These are phyloP conservation scores for Polyodon spathula DNA, from an alignment of 2,113 vertebrate species.

Conservation along the genomic window DNA sequence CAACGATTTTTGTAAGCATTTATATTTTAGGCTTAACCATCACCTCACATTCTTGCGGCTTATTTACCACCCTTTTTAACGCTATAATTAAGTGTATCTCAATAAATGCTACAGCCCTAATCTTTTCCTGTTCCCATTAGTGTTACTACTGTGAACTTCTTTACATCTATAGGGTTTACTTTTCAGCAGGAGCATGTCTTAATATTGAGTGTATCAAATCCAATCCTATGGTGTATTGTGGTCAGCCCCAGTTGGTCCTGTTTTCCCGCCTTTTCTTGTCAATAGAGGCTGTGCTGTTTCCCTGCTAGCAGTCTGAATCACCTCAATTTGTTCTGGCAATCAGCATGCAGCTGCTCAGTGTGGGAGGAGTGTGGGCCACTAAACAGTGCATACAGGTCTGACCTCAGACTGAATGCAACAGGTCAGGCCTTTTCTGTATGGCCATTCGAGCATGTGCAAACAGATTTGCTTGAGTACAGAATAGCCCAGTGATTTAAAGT, in stretches of 20 bases:
- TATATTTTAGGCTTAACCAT: slow-evolving; percentile 16
- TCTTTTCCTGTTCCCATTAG: slow-evolving; percentile 26
- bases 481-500: slow-evolving; percentile 55
- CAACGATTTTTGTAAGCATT: too few relatives aligned
- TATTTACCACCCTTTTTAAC: slow-evolving; percentile 6
- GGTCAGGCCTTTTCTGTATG: slow-evolving; percentile 41
- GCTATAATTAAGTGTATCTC: slow-evolving; percentile 59
- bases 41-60: slow-evolving; percentile 12
- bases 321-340: slow-evolving; percentile 64
- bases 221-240: slow-evolving; percentile 59
- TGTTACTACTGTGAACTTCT: slow-evolving; percentile 34
- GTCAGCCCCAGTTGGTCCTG: slow-evolving; percentile 45
- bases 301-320: slow-evolving; percentile 59
- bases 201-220: slow-evolving; percentile 62
- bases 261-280: slow-evolving; percentile 38
- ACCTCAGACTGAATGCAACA: slow-evolving; percentile 46
- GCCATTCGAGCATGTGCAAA: slow-evolving; percentile 52
- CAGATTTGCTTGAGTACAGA: slow-evolving; percentile 50
- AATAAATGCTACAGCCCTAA: slow-evolving; percentile 50
- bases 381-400: slow-evolving; percentile 43
- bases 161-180: slow-evolving; percentile 34
- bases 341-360: slow-evolving; percentile 52
- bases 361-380: slow-evolving; percentile 46
- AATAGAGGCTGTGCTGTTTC: slow-evolving; percentile 41
- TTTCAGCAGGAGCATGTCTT: slow-evolving; percentile 51